These are phyloP conservation scores for Pithys albifrons DNA, from an alignment of 2,113 vertebrate genomes.

Conservation along the genomic window DNA sequence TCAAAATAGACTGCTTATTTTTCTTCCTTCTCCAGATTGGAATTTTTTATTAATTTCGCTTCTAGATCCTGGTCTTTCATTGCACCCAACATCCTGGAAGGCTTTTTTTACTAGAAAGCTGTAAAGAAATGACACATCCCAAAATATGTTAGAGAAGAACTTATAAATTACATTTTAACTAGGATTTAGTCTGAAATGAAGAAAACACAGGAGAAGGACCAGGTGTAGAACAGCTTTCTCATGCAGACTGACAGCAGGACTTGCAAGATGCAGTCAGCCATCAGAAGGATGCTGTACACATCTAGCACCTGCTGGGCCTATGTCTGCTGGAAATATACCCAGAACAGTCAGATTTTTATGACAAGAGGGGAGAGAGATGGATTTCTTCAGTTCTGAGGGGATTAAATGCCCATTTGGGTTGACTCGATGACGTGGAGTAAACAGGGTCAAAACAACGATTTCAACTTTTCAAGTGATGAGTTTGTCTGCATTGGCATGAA, in stretches of 20 bases:
- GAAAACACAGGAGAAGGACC: background rate
- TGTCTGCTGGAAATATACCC: background rate
- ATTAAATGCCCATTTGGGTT: background rate
- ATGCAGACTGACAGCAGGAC: fast-evolving
- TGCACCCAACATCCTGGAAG: background rate
- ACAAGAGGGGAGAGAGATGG: background rate
- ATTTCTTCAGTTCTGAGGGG: background rate
- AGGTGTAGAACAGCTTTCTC: background rate
- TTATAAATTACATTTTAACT: background rate
- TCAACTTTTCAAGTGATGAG: conserved; percentile 41
- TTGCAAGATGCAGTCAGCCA: background rate
- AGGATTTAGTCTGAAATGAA: background rate
- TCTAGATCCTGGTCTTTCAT: background rate
- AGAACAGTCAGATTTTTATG: background rate
- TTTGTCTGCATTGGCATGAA: background rate
- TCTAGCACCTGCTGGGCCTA: background rate
- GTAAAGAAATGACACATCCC: background rate
- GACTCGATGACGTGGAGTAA: background rate
- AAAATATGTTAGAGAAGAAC: background rate
- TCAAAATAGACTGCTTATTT: background rate
- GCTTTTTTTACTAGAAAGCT: background rate
- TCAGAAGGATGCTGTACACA: fast-evolving
- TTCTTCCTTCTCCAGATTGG: background rate
- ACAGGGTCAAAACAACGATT: background rate
- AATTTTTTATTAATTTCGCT: background rate